Evolutionary conservation across 1,140 invertebrate species (phyloP), one percentile per base, ranked within the genome.

Genomic region (Holcopasites calliopsidis): DNA sequence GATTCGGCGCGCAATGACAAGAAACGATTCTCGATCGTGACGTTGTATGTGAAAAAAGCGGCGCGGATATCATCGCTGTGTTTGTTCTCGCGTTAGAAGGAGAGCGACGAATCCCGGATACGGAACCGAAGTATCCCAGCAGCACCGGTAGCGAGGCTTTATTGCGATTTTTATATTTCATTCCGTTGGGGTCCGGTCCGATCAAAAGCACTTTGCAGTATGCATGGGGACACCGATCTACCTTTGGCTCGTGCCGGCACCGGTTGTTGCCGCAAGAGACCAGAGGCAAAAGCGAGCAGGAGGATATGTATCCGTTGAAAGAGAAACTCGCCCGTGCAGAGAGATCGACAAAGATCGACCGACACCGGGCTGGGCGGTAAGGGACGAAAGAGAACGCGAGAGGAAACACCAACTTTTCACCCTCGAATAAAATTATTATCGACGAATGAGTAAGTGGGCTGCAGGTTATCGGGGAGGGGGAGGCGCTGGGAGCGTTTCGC

Each of bases 361-460:
- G 77, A 70, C 52, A 49, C 28, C 44, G 28, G 47, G 50, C 11
- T 35, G n/a, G 55, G 23, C 23, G 42, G 18, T 16, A 76, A 35
- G 7, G 61, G 60, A 70, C 42, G 72, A 60, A 28, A 62, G 68
- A 58, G 71, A 57, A 66, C 31, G 62, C n/a, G n/a, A 72, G 72
- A 52, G 74, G 77, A 81, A 83, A 85, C 76, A 83, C 82, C 86
- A 89, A 89, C 89, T 89, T 89, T 89, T 88, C 86, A 88, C 83
- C 86, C 81, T 82, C 85, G 83, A 89, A 88, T 88, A 88, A 90
- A 90, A 90, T 90, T 89, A 90, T 90, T 90, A 90, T 90, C 87
- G 88, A 90, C 88, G 87, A 89, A 89, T 85, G 88, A 88, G 87
- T 88, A 85, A 90, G 88, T 86, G 88, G 80, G 87, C 83, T 85